Conservation (phyloP, 2,113 vertebrate genomes). For the Potamarius usumacintae region DNA sequence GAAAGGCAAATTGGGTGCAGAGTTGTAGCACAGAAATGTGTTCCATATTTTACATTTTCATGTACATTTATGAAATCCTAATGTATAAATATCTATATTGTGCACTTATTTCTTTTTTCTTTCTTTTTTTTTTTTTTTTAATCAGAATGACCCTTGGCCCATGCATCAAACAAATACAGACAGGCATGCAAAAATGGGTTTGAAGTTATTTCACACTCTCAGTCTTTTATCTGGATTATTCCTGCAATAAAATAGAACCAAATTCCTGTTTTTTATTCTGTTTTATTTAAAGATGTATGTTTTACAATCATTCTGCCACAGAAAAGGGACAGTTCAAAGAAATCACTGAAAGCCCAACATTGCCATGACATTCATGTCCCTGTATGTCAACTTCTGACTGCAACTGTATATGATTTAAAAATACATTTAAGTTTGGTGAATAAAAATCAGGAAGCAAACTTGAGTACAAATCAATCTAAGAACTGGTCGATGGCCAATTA, state of each 20-base stretch:
- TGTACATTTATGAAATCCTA: background rate
- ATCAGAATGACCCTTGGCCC: background rate
- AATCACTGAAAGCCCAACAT: too few relatives aligned
- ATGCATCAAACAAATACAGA: background rate
- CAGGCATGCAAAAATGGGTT: background rate
- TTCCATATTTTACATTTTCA: background rate
- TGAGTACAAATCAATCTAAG: background rate
- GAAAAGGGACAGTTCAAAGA: too few relatives aligned
- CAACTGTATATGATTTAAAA: background rate
- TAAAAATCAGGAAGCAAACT: background rate
- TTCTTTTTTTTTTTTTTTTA: too few relatives aligned
- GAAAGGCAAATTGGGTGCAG: conserved; percentile 13
- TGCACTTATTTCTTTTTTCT: background rate
- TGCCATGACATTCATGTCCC: too few relatives aligned
- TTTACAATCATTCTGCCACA: too few relatives aligned
- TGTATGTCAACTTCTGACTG: too few relatives aligned
- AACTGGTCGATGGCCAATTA: background rate
- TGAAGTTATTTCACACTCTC: background rate
- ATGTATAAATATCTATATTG: background rate
- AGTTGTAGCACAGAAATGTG: conserved; percentile 27
- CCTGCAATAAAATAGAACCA: background rate
- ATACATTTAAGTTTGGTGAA: background rate
- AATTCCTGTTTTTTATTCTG: too few relatives aligned
- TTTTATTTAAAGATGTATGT: too few relatives aligned
- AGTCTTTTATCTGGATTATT: background rate